phyloP scores from a whole-genome alignment of 2,888 invertebrate genomes.

The Petrophora chlorosata region DNA sequence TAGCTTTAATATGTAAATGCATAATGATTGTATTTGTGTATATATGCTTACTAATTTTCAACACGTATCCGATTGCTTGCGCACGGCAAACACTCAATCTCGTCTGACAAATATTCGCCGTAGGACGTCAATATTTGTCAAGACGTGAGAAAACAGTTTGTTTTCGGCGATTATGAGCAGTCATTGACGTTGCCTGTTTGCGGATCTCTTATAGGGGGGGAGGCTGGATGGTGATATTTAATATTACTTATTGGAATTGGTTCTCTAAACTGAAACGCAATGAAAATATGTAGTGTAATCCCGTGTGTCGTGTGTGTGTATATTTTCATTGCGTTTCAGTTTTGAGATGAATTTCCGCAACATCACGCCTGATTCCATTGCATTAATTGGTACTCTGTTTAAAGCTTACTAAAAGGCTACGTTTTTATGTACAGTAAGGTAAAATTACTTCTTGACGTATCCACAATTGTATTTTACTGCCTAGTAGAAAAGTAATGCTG shows the following conservation, averaged over 20 bases:
- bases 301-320: too few species aligned
- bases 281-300: too few species aligned
- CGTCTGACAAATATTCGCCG: slow-evolving; percentile 16
- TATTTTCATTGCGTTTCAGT: too few species aligned
- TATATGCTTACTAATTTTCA: slow-evolving; percentile 6
- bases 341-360: too few species aligned
- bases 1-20: slow-evolving; percentile 7
- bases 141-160: slow-evolving; percentile 14
- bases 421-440: too few species aligned
- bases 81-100: slow-evolving; percentile 4
- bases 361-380: too few species aligned
- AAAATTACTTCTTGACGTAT: too few species aligned
- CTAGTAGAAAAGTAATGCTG: too few species aligned
- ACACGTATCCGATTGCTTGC: slow-evolving; percentile 16
- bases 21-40: slow-evolving; percentile 2
- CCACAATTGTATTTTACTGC: too few species aligned
- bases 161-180: slow-evolving; percentile 11
- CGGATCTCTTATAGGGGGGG: background rate
- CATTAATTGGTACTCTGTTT: too few species aligned
- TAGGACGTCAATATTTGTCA: slow-evolving; percentile 11
- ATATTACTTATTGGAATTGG: slow-evolving; percentile 6
- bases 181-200: slow-evolving; percentile 17
- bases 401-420: too few species aligned
- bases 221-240: slow-evolving; percentile 1
- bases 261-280: too few species aligned